phyloP scores from a whole-genome alignment of 1,140 invertebrate species.

The Akabosia matsudoensis region DNA sequence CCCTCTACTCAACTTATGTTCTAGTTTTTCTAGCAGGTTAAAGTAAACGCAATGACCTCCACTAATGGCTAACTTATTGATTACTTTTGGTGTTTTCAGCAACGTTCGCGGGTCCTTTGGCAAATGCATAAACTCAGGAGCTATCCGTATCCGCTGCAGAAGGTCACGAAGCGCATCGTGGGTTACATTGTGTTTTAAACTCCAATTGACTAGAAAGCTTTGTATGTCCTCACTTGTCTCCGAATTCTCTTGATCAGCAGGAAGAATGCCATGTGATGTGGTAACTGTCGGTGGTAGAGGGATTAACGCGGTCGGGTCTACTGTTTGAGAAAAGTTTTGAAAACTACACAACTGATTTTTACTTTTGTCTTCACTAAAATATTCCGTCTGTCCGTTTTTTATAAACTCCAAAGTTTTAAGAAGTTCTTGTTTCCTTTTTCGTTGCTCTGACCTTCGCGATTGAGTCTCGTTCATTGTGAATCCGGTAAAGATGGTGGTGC shows the following conservation, averaged over 20 bases:
- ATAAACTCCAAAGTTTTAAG: too few relatives aligned
- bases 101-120: slow-evolving; percentile 3
- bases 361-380: too few relatives aligned
- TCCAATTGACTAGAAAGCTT: neutral
- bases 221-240: neutral
- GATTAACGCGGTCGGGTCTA: too few relatives aligned
- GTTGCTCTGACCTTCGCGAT: neutral
- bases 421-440: neutral
- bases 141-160: neutral
- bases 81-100: neutral
- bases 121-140: neutral
- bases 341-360: too few relatives aligned
- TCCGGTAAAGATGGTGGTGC: neutral
- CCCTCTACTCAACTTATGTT: neutral
- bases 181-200: neutral
- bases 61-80: neutral
- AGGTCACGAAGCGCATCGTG: neutral
- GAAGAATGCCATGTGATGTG: too few relatives aligned
- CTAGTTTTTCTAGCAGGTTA: neutral
- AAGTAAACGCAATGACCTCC: neutral
- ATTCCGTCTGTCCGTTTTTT: too few relatives aligned
- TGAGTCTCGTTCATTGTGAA: neutral
- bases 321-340: too few relatives aligned
- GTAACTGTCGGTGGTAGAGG: too few relatives aligned
- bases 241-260: too few relatives aligned